Conservation (phyloP, 2,797 vertebrate genomes). For the Poecilia gillii region DNA sequence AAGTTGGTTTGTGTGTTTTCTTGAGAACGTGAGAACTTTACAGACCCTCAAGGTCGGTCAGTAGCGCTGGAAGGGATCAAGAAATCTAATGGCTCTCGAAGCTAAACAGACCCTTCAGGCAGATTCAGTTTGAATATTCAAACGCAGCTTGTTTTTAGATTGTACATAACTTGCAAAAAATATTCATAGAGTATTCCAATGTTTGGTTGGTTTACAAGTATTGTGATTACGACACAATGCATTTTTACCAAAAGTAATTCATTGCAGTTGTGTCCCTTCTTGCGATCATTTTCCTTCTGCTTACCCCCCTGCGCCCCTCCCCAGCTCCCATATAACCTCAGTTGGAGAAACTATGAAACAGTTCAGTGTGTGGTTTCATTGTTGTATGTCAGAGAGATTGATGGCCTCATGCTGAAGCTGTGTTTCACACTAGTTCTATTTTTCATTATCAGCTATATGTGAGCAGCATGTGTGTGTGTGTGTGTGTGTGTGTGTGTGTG, state of each 20-base stretch:
- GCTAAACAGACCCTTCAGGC: constrained; percentile 16
- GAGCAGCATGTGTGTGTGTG: constrained; percentile 73
- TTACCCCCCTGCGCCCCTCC: constrained; percentile 3
- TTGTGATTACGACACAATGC: constrained; percentile 15
- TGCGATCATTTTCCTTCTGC: constrained; percentile 14
- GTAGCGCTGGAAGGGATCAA: constrained; percentile 68
- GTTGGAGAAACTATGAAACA: constrained; percentile 67
- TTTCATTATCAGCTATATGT: constrained; percentile 82
- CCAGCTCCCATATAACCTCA: constrained; percentile 53
- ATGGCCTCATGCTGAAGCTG: constrained; percentile 83
- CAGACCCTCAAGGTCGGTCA: constrained; percentile 73
- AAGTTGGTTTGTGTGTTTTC: constrained; percentile 48
- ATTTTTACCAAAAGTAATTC: constrained; percentile 13
- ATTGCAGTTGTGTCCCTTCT: constrained; percentile 20
- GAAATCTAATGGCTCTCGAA: constrained; percentile 43
- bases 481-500: constrained; percentile 4
- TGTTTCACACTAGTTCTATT: constrained; percentile 78
- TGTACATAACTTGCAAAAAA: neutral
- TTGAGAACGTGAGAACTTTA: constrained; percentile 81
- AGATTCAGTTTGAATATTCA: constrained; percentile 1
- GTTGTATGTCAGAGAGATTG: constrained; percentile 77
- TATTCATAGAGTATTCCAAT: neutral
- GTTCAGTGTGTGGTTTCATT: constrained; percentile 72
- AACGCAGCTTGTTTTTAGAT: neutral
- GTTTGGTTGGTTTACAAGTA: neutral